phyloP scores from a whole-genome alignment of 1,140 invertebrate genomes.

The Hirudo medicinalis region DNA sequence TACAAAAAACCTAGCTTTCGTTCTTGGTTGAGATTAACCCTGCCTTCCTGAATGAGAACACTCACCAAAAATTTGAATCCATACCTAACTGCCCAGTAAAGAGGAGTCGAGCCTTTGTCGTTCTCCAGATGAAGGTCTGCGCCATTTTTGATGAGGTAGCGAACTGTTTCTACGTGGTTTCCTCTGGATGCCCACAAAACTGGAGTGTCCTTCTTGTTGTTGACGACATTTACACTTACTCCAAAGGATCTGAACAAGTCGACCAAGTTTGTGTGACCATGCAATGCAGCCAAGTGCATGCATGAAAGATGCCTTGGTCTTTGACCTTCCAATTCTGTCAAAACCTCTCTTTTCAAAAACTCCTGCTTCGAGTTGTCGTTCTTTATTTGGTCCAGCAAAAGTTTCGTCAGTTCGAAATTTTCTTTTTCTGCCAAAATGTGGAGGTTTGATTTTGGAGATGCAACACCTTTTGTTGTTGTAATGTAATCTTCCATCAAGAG shows the following conservation, averaged over 20 bases:
- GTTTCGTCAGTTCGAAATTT: constrained; percentile 13
- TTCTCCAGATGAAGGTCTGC: constrained; percentile 24
- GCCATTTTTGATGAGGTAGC: constrained; percentile 19
- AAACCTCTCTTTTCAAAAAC: constrained; percentile 14
- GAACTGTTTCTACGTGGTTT: constrained; percentile 23
- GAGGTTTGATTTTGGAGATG: constrained; percentile 15
- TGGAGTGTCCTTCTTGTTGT: constrained; percentile 25
- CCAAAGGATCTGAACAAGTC: constrained; percentile 13
- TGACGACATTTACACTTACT: constrained; percentile 18
- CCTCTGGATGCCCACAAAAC: constrained; percentile 23
- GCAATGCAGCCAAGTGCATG: constrained; percentile 23
- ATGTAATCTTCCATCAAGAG: constrained; percentile 13
- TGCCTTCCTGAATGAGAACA: constrained; percentile 23
- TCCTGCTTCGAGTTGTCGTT: not conserved
- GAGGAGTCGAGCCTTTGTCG: constrained; percentile 26
- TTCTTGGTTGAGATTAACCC: constrained; percentile 20
- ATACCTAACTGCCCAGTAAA: constrained; percentile 27
- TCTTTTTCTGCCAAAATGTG: constrained; percentile 19
- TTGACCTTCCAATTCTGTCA: constrained; percentile 23
- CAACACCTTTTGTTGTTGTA: constrained; percentile 8
- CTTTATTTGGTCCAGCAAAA: constrained; percentile 10
- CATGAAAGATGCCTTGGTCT: constrained; percentile 21
- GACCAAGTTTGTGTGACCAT: constrained; percentile 22
- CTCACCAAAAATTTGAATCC: constrained; percentile 22
- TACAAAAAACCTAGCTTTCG: constrained; percentile 24